A percentile compares a stretch with the other conserved stretches of the same genome.
These are phyloP conservation scores for Enteromius fasciolatus DNA, from an alignment of 2,797 vertebrate genomes.

Conservation along the genomic window DNA sequence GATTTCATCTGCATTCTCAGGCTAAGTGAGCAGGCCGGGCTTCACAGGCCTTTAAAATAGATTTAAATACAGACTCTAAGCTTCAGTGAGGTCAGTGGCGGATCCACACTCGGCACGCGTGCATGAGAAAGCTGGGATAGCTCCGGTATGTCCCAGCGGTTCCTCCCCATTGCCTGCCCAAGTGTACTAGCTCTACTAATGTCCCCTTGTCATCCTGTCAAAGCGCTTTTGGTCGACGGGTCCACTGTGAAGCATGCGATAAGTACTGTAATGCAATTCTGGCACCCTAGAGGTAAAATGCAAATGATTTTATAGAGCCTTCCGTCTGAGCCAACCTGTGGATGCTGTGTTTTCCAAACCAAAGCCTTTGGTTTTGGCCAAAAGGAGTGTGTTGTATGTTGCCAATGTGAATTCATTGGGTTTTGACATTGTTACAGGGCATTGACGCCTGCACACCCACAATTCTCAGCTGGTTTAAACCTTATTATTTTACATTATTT, in stretches of 20 bases:
- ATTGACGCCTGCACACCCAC: constrained; percentile 16
- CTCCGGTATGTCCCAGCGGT: constrained; percentile 40
- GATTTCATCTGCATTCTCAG: constrained; percentile 20
- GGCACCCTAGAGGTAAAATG: constrained; percentile 8
- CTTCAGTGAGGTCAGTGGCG: constrained; percentile 70
- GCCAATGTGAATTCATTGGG: constrained; percentile 28
- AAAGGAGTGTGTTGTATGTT: constrained; percentile 7
- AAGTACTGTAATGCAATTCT: constrained; percentile 36
- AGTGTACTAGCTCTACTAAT: constrained; percentile 16
- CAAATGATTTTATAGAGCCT: constrained; percentile 29
- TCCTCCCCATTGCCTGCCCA: constrained; percentile 29
- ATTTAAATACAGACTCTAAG: constrained; percentile 80
- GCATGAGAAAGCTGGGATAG: constrained; percentile 59
- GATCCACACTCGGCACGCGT: constrained; percentile 54
- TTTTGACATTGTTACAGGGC: constrained; percentile 43
- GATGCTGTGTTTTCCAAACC: constrained; percentile 26
- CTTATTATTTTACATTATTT: too few relatives aligned
- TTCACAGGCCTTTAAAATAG: constrained; percentile 76
- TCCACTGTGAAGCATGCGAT: constrained; percentile 13
- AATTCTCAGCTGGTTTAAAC: constrained; percentile 25
- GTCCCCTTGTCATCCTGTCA: constrained; percentile 18
- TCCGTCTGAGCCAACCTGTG: constrained; percentile 21
- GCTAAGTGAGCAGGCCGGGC: constrained; percentile 50
- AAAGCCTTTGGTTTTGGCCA: constrained; percentile 5
- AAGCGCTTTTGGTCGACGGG: constrained; percentile 7